Evolutionary conservation across 2,113 vertebrate species (phyloP).

Genomic region (Colistium nudipinnis): DNA sequence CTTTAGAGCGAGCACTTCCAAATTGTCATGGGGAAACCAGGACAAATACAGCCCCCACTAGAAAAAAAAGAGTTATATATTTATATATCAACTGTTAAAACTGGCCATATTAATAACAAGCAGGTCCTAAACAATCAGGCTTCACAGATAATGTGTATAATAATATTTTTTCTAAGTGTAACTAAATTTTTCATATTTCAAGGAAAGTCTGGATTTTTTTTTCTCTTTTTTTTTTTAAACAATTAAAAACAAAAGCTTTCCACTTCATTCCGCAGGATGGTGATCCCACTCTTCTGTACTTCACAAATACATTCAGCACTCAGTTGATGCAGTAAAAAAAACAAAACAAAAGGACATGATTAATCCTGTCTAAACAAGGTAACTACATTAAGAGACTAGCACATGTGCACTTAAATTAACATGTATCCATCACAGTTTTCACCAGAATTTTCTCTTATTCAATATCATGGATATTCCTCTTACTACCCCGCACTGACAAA

Average conservation of each 20-base stretch:
- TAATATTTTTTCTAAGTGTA: slow-evolving; percentile 1
- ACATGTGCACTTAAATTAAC: slow-evolving; percentile 76
- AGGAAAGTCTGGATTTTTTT: background rate
- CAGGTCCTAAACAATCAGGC: slow-evolving; percentile 45
- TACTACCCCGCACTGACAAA: slow-evolving; percentile 25
- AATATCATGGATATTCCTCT: slow-evolving; percentile 20
- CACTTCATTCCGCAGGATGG: slow-evolving; percentile 38
- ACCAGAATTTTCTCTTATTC: slow-evolving; percentile 25
- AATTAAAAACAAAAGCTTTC: slow-evolving; percentile 38
- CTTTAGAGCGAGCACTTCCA: slow-evolving; percentile 18
- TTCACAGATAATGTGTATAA: slow-evolving; percentile 43
- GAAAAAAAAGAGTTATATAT: background rate
- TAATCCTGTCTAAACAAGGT: slow-evolving; percentile 56
- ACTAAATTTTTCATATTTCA: slow-evolving; percentile 11
- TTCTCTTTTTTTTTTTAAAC: background rate
- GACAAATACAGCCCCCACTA: background rate
- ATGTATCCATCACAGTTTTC: slow-evolving; percentile 68
- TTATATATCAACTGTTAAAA: slow-evolving; percentile 13
- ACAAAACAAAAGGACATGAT: slow-evolving; percentile 45
- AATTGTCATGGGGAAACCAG: background rate
- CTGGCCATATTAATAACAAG: slow-evolving; percentile 44
- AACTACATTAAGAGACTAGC: slow-evolving; percentile 71
- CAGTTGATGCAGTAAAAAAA: slow-evolving; percentile 46
- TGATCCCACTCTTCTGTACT: slow-evolving; percentile 40
- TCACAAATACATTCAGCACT: slow-evolving; percentile 75